Base-by-base conservation (phyloP, 53 echinoderm and acorn worm species). In the Paracentrotus lividus region DNA sequence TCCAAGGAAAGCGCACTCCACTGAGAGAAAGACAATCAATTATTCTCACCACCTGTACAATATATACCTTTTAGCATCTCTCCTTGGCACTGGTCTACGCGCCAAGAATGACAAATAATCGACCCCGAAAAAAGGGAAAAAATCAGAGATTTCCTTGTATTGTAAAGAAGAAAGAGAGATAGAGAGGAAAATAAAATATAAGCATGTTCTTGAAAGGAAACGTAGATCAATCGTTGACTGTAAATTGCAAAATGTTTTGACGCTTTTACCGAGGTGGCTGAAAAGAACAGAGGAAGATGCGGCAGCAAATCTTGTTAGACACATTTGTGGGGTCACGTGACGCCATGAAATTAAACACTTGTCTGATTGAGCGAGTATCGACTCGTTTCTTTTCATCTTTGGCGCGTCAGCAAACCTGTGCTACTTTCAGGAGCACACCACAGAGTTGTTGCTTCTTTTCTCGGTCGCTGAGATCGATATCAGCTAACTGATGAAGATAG, bases 191-290 rank as follows among this genome's bases (percentile, higher is more conserved):
- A 23, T 24, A 85, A 88, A 32, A 55, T 88, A 3, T 21, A 56
- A 88, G 54, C 88, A 36, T 56, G 88, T 88, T 42, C 88, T 26
- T 61, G 66, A 43, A 90, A n/a, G 26, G 64, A 90, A 65, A 65
- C 24, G 43, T 2, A 24, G 66, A 90, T 64, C 90, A 90, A 90
- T 90, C 66, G n/a, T 90, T 64, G 90, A 64, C 90, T 64, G 90
- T 64, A 90, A 90, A 90, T 65, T 61, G 66, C 26, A 90, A 90
- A 90, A 90, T 90, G 49, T 90, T 90, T 90, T 90, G 64, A 64
- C 90, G 36, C 90, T 90, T 90, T 47, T 29, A 47, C 47, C 16
- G 10, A 27, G 15, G 44, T 90, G 42, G 61, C 67, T 26, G 64
- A 85, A 88, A 24, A 34, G 34, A 32, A 53, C 12, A 44, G 52